These are phyloP conservation scores for Tretioscincus oriximinensis DNA, from an alignment of 2,113 vertebrate genomes.

Conservation along the genomic window DNA sequence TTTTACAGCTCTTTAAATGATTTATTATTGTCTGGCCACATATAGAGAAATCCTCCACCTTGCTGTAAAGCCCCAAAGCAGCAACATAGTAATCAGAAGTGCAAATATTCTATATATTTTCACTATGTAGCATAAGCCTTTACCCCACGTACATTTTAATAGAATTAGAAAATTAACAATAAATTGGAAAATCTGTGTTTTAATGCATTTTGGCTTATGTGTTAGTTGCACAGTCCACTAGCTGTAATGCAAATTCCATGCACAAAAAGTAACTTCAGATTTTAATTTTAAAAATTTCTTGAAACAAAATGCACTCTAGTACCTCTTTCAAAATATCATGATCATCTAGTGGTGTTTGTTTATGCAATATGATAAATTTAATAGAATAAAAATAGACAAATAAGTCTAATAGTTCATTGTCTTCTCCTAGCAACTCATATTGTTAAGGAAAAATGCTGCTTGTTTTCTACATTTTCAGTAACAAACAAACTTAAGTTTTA, in stretches of 20 bases:
- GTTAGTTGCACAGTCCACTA: too few relatives aligned
- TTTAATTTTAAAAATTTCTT: too few relatives aligned
- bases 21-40: too few relatives aligned
- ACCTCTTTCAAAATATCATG: too few relatives aligned
- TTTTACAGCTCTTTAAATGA: too few relatives aligned
- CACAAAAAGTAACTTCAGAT: not conserved
- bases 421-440: not conserved
- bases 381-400: not conserved
- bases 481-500: slow-evolving; percentile 49
- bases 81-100: not conserved
- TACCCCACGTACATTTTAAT: not conserved
- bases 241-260: too few relatives aligned
- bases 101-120: not conserved
- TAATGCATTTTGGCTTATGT: too few relatives aligned
- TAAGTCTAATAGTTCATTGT: slow-evolving; percentile 4
- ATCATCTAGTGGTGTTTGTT: not conserved
- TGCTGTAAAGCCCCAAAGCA: not conserved
- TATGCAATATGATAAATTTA: not conserved
- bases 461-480: slow-evolving; percentile 22
- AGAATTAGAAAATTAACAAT: not conserved
- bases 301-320: too few relatives aligned
- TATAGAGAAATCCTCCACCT: too few relatives aligned
- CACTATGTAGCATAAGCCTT: not conserved
- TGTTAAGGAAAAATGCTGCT: slow-evolving; percentile 47
- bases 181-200: not conserved